Evolutionary conservation across 2,888 invertebrate species (phyloP), one percentile per base, ranked within the genome.

Genomic region (Eurytoma californica): DNA sequence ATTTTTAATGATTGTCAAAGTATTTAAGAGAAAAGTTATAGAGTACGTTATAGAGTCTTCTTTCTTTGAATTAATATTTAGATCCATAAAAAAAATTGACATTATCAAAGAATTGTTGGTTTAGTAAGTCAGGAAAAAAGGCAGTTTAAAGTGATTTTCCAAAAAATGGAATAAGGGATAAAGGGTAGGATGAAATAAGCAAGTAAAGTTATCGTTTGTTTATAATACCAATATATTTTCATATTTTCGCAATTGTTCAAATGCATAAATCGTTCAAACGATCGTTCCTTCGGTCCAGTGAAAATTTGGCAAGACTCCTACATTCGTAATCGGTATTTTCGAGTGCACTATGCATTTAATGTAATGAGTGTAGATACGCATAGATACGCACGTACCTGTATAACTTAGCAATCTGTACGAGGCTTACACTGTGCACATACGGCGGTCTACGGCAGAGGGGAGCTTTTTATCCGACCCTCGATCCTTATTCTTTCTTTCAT

Each of bases 151-250:
- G n/a, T n/a, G n/a, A n/a, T n/a, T n/a, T n/a, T n/a, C n/a, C n/a
- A n/a, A n/a, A 24, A 53, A 58, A 30, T n/a, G 60, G 18, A 47
- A 24, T 16, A 57, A 60, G 24, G 47, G 16, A n/a, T 14, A 16
- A 16, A 61, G 16, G 60, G 66, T 18, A 72, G 72, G 39, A 74
- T 61, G 28, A 79, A 73, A 24, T n/a, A 57, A 24, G 58, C 16
- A 66, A 75, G 18, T 57, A 55, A 14, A 28, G 51, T 14, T 18
- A 28, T 39, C 30, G 63, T 67, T 88, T 85, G 84, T 88, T 89
- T 89, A 88, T 88, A 89, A 89, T 89, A 89, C 87, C 88, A 89
- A 89, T 89, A 89, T 89, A 89, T 89, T 89, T 87, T 87, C 86
- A 89, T 89, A 89, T 89, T 89, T 87, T 87, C 86, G 86, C 85